Evolutionary conservation across 2,113 vertebrate species (phyloP).

Genomic region (Austrofundulus limnaeus): DNA sequence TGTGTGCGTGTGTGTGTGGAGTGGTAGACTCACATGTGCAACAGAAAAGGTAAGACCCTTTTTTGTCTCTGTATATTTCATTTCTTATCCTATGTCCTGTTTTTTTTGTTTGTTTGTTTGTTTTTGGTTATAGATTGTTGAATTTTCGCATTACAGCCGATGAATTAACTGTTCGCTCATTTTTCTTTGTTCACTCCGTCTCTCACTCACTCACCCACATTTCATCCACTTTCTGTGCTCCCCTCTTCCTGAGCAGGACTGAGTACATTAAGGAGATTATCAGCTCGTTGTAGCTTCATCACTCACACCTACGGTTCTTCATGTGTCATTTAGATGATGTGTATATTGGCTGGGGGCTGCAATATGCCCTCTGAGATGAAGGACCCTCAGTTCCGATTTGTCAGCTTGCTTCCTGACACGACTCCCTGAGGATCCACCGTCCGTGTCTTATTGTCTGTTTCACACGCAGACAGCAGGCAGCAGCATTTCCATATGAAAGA

Average conservation of each 20-base stretch:
- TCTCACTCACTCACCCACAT: slow-evolving; percentile 26
- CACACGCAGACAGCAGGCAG: slow-evolving; percentile 12
- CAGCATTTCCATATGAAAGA: slow-evolving; percentile 75
- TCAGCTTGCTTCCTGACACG: slow-evolving; percentile 42
- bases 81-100: neutral
- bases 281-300: slow-evolving; percentile 51
- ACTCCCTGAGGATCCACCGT: slow-evolving; percentile 59
- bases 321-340: slow-evolving; percentile 47
- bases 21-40: slow-evolving; percentile 37
- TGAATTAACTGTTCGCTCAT: neutral
- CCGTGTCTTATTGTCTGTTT: slow-evolving; percentile 57
- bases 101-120: too few species aligned
- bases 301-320: slow-evolving; percentile 53
- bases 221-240: slow-evolving; percentile 40
- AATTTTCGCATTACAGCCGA: neutral
- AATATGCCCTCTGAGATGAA: too few species aligned
- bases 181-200: slow-evolving; percentile 49
- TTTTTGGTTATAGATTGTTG: neutral
- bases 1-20: slow-evolving; percentile 33
- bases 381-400: slow-evolving; percentile 54
- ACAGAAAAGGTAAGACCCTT: slow-evolving; percentile 70
- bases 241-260: slow-evolving; percentile 38
- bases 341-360: slow-evolving; percentile 28
- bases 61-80: slow-evolving; percentile 45
- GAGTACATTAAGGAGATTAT: slow-evolving; percentile 52